These are phyloP conservation scores for Trypoxylon attenuatum DNA, from an alignment of 2,888 invertebrate species.

Conservation along the genomic window DNA sequence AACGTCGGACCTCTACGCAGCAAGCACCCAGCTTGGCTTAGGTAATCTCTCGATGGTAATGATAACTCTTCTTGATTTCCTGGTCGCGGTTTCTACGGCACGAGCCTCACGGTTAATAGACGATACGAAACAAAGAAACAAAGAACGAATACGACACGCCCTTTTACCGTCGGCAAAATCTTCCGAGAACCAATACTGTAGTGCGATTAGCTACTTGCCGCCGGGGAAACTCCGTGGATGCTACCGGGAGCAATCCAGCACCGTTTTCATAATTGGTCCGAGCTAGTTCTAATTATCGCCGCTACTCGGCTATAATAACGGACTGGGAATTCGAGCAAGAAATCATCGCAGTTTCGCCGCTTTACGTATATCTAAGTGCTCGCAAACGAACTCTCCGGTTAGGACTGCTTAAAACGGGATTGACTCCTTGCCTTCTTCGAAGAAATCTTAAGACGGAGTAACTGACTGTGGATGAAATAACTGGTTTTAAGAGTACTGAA, in stretches of 20 bases:
- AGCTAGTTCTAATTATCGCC: slow-evolving; percentile 40
- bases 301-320: slow-evolving; percentile 44
- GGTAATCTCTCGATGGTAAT: slow-evolving; percentile 60
- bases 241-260: slow-evolving; percentile 19
- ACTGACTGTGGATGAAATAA: too few relatives aligned
- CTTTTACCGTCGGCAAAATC: slow-evolving; percentile 55
- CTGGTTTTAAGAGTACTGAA: too few relatives aligned
- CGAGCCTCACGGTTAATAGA: slow-evolving; percentile 60
- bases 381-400: slow-evolving; percentile 11
- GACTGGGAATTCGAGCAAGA: slow-evolving; percentile 32
- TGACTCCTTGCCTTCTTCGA: too few relatives aligned
- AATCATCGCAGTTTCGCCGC: slow-evolving; percentile 13
- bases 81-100: slow-evolving; percentile 63
- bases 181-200: slow-evolving; percentile 56
- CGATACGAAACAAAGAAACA: slow-evolving; percentile 47
- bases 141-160: slow-evolving; percentile 53
- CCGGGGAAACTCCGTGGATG: slow-evolving; percentile 53
- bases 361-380: too few relatives aligned
- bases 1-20: slow-evolving; percentile 24
- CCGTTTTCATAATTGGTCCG: slow-evolving; percentile 37
- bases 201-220: slow-evolving; percentile 41
- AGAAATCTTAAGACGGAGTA: too few relatives aligned
- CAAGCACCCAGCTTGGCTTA: slow-evolving; percentile 9
- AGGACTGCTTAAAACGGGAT: background rate
- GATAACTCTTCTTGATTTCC: slow-evolving; percentile 66